These are phyloP conservation scores for Caenorhabditis becei DNA, from an alignment of 2,888 invertebrate species.

Conservation along the genomic window DNA sequence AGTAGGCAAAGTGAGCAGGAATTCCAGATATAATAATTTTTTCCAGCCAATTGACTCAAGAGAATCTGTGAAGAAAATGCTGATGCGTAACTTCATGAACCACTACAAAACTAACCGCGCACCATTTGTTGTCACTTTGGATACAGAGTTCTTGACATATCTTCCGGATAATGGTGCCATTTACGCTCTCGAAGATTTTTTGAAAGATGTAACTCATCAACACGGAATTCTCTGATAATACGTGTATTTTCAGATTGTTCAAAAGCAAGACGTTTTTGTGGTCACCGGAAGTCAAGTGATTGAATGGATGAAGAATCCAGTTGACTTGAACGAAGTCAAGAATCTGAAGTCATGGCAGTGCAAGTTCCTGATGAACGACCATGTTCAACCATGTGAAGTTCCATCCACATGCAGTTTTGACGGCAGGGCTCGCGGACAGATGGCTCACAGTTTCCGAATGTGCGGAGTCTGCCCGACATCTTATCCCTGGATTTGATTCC, in stretches of 20 bases:
- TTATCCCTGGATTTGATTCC: slow-evolving; percentile 79
- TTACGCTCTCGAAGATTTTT: slow-evolving; percentile 75
- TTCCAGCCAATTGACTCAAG: slow-evolving; percentile 70
- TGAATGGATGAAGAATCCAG: slow-evolving; percentile 79
- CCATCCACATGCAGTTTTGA: slow-evolving; percentile 77
- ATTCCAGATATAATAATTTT: slow-evolving; percentile 7
- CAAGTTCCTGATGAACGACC: slow-evolving; percentile 63
- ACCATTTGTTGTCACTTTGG: slow-evolving; percentile 77
- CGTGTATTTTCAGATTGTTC: slow-evolving; percentile 70
- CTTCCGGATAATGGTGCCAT: slow-evolving; percentile 76
- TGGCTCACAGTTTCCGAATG: slow-evolving; percentile 79
- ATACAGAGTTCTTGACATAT: slow-evolving; percentile 75
- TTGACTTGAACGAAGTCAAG: slow-evolving; percentile 63
- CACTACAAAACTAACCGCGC: slow-evolving; percentile 75
- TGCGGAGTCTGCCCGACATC: slow-evolving; percentile 78
- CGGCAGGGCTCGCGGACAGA: slow-evolving; percentile 54
- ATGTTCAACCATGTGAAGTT: slow-evolving; percentile 78
- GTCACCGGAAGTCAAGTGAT: slow-evolving; percentile 78
- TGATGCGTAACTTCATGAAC: slow-evolving; percentile 76
- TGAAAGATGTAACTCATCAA: slow-evolving; percentile 73
- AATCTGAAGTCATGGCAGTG: slow-evolving; percentile 79
- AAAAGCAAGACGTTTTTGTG: slow-evolving; percentile 76
- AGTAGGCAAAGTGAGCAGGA: not conserved
- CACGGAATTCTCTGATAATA: not conserved
- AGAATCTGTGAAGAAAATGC: slow-evolving; percentile 69